A percentile compares a stretch with the other conserved stretches of the same genome.
Conservation (phyloP, 2,797 vertebrate genomes). For the Malurus leucopterus region DNA sequence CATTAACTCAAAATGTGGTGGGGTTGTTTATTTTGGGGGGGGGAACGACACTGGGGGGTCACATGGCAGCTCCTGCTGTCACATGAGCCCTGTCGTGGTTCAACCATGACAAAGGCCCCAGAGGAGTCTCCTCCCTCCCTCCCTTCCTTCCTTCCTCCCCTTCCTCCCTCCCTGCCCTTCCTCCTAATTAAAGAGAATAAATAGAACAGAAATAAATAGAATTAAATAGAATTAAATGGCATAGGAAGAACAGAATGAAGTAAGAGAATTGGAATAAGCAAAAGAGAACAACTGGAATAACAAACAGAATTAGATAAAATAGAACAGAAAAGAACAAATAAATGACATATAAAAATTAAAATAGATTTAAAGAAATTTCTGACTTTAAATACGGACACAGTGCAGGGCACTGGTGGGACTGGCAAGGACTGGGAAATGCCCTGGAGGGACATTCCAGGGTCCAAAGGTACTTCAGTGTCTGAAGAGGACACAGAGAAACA, state of each 20-base stretch:
- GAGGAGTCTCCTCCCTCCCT: neutral
- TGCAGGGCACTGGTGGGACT: neutral
- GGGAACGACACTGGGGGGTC: neutral
- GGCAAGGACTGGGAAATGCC: neutral
- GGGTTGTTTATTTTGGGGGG: neutral
- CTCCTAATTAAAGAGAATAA: neutral
- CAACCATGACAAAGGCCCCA: neutral
- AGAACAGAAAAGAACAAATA: neutral
- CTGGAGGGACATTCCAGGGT: too few relatives aligned
- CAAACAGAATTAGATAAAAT: neutral
- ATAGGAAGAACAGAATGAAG: neutral
- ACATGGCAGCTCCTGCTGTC: neutral
- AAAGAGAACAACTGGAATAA: neutral
- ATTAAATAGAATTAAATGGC: neutral
- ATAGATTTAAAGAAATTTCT: neutral
- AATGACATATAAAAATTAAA: neutral
- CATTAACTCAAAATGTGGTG: neutral
- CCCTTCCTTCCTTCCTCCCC: neutral
- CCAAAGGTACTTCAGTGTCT: neutral
- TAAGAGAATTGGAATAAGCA: neutral
- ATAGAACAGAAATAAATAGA: neutral
- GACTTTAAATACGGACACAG: neutral
- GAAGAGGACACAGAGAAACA: neutral
- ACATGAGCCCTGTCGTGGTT: neutral
- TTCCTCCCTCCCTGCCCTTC: neutral